A percentile compares a stretch with the other conserved stretches of the same genome.
Evolutionary conservation across 1,140 invertebrate species (phyloP).

Genomic region (Macrocentrus cingulum): DNA sequence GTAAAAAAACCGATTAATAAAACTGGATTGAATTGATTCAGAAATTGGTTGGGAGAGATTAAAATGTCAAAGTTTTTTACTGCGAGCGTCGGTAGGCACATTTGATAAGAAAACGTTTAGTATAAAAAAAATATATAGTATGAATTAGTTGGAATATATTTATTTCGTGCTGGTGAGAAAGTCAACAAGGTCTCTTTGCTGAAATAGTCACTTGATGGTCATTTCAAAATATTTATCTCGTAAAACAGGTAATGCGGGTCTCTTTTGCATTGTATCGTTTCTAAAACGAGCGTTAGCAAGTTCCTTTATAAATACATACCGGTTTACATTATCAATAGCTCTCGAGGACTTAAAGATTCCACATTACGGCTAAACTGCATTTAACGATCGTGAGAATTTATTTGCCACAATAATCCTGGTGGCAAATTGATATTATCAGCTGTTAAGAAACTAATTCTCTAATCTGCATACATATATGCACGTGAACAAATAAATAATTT

Average conservation of each 20-base stretch:
- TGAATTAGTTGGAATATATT: background rate
- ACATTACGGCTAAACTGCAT: background rate
- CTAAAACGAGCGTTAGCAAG: background rate
- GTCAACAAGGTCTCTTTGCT: background rate
- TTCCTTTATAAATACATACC: background rate
- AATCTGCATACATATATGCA: background rate
- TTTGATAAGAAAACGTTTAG: too few relatives aligned
- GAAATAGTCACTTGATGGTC: background rate
- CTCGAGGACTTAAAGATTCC: background rate
- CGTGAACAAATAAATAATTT: background rate
- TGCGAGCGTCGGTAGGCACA: too few relatives aligned
- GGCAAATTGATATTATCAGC: constrained; percentile 11
- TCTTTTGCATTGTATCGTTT: constrained; percentile 11
- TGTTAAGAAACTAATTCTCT: background rate
- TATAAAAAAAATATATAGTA: too few relatives aligned
- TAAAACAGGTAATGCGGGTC: constrained; percentile 13
- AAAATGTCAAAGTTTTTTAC: constrained; percentile 14
- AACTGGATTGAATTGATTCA: background rate
- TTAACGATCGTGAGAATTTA: constrained; percentile 21
- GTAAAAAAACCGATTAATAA: too few relatives aligned
- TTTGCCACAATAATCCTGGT: constrained; percentile 9
- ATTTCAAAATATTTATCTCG: background rate
- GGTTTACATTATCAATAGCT: constrained; percentile 22
- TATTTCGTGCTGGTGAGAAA: background rate
- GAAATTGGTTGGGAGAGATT: background rate